Conservation (phyloP, 2,113 vertebrate genomes). For the Vulpes vulpes region DNA sequence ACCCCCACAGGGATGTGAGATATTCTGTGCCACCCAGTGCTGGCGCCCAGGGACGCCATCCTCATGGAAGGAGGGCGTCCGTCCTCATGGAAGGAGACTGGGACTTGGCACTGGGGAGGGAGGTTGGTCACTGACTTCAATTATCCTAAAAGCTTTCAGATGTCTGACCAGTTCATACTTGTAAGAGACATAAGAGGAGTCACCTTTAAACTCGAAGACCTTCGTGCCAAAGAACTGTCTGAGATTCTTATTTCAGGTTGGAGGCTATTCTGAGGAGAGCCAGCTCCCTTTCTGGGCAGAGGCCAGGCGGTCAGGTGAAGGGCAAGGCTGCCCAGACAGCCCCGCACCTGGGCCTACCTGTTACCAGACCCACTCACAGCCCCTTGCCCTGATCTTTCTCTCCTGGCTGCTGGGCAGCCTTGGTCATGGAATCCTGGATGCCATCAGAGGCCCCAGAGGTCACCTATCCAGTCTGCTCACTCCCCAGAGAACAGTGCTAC, state of each 20-base stretch:
- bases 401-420: not conserved
- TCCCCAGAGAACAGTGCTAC: not conserved
- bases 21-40: not conserved
- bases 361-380: not conserved
- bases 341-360: not conserved
- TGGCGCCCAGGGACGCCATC: not conserved
- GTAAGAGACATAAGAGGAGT: slow-evolving; percentile 26
- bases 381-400: not conserved
- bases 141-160: slow-evolving; percentile 53
- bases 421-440: not conserved
- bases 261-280: not conserved
- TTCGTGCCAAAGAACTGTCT: slow-evolving; percentile 2
- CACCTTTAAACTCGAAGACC: slow-evolving; percentile 38
- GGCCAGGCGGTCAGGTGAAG: not conserved
- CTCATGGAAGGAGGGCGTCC: not conserved
- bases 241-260: not conserved
- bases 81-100: not conserved
- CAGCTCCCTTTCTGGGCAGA: not conserved
- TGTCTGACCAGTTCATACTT: not conserved
- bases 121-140: not conserved
- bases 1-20: not conserved
- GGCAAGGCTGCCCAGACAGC: not conserved
- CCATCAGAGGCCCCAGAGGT: not conserved
- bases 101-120: not conserved
- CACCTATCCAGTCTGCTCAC: not conserved